Evolutionary conservation across 2,888 invertebrate genomes (phyloP), one percentile per base, ranked within the genome.

Genomic region (Melieria crassipennis): DNA sequence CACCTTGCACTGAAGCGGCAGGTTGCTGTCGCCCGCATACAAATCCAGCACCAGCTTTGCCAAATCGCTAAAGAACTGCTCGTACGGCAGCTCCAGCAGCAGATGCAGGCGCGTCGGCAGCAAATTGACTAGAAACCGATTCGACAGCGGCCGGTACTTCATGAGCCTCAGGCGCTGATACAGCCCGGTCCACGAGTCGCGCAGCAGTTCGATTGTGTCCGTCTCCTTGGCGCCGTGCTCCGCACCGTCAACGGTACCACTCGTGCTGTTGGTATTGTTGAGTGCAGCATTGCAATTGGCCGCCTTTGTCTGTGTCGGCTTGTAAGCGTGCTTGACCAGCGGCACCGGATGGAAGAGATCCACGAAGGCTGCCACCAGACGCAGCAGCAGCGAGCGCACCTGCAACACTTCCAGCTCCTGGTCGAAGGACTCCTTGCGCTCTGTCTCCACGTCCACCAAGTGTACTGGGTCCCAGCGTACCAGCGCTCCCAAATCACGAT

Each of bases 401-500:
- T 84, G 84, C 46, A 87, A 69, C 43, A 85, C 79, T 73, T 86
- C 86, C 9, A 85, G 77, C 75, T 87, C 86, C 72, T 87, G 87
- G 60, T 83, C 77, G 64, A 84, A 86, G 4, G 85, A 86, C 67
- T 86, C 84, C 47, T 79, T 81, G 7, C 81, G 82, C 55, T 85
- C 83, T 0, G 79, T 78, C 56, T 78, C 79, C 5, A 78, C 73
- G 69, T 82, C 76, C 3, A 82, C 80, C 68, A 84, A 73, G 79
- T 86, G 84, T 75, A 88, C 88, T 0, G 92, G 91, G 79, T 94
- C 92, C 91, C 91, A 94, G 77, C 89, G 90, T 9, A 91, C 88
- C 80, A 92, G 91, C 7, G 93, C 92, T 73, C 89, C 88, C 45
- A 94, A 87, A 85, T 96, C 95, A 57, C 94, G 90, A 87, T 95